Percentiles rank a stretch among this genome's conserved stretches.
These are phyloP conservation scores for Pterostichus madidus DNA, from an alignment of 2,888 invertebrate species.

Conservation along the genomic window DNA sequence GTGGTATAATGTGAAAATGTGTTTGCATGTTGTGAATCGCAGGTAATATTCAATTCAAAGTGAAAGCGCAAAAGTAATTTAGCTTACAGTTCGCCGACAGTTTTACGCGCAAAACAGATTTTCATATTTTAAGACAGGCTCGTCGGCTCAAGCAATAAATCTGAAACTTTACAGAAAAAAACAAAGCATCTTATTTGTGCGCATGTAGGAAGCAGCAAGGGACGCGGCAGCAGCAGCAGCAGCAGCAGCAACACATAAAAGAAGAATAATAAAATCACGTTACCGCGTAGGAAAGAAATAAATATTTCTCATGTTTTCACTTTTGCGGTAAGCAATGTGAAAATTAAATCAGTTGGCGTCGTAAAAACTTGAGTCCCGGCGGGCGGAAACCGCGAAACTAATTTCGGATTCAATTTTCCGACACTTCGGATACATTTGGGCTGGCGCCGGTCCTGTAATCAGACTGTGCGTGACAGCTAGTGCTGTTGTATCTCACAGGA, in stretches of 20 bases:
- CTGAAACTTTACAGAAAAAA: conserved; percentile 37
- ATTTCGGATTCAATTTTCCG: conserved; percentile 51
- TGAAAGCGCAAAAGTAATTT: conserved; percentile 16
- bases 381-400: conserved; percentile 35
- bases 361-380: conserved; percentile 47
- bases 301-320: conserved; percentile 51
- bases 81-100: conserved; percentile 21
- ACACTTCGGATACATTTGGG: conserved; percentile 35
- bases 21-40: too few relatives aligned
- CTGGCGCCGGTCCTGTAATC: conserved; percentile 26
- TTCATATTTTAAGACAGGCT: conserved; percentile 39
- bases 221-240: neutral
- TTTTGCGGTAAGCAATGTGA: conserved; percentile 46
- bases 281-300: conserved; percentile 26
- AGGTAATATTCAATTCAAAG: too few relatives aligned
- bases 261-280: conserved; percentile 40
- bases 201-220: neutral
- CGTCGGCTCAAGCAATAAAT: conserved; percentile 33
- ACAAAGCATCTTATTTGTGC: conserved; percentile 9
- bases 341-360: conserved; percentile 49
- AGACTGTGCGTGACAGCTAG: conserved; percentile 25
- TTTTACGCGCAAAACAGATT: conserved; percentile 43
- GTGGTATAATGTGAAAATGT: too few relatives aligned
- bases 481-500: conserved; percentile 28
- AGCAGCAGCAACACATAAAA: conserved; percentile 41